Conservation (phyloP, 2,888 invertebrate species). For the Chloromyia formosa region DNA sequence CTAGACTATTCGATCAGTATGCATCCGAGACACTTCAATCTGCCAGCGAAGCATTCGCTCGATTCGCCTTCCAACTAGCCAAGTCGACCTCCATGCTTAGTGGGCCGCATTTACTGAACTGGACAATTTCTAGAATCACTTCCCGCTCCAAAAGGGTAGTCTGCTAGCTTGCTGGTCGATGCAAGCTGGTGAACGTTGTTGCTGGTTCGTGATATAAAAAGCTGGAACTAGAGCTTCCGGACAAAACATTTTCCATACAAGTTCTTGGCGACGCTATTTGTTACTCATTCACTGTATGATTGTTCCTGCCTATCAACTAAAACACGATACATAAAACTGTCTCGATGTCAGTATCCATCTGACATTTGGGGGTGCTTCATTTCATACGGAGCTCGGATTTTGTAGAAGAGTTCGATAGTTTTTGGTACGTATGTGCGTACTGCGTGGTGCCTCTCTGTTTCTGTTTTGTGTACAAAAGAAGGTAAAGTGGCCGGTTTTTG, state of each 20-base stretch:
- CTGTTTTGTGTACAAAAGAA: conserved; percentile 8
- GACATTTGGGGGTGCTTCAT: conserved; percentile 40
- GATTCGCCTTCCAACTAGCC: not conserved
- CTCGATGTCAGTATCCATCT: conserved; percentile 37
- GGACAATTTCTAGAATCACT: conserved; percentile 12
- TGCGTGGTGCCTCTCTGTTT: conserved; percentile 9
- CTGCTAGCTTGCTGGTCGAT: not conserved
- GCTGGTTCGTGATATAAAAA: conserved; percentile 13
- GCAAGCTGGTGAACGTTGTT: not conserved
- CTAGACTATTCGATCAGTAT: too few species aligned
- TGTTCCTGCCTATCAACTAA: not conserved
- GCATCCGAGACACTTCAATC: too few species aligned
- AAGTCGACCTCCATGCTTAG: conserved; percentile 21
- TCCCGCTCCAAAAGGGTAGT: conserved; percentile 2
- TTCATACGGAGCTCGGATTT: not conserved
- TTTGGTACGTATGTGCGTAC: not conserved
- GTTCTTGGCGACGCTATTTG: conserved; percentile 11
- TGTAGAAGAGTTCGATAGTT: conserved; percentile 26
- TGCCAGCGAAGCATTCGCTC: too few species aligned
- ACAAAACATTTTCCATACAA: conserved; percentile 8
- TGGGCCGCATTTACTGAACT: conserved; percentile 9
- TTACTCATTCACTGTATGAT: not conserved
- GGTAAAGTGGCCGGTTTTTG: conserved; percentile 29
- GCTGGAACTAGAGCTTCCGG: conserved; percentile 38
- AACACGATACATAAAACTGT: conserved; percentile 15